phyloP scores from a whole-genome alignment of 1,140 invertebrate genomes.

The Sogatella furcifera region DNA sequence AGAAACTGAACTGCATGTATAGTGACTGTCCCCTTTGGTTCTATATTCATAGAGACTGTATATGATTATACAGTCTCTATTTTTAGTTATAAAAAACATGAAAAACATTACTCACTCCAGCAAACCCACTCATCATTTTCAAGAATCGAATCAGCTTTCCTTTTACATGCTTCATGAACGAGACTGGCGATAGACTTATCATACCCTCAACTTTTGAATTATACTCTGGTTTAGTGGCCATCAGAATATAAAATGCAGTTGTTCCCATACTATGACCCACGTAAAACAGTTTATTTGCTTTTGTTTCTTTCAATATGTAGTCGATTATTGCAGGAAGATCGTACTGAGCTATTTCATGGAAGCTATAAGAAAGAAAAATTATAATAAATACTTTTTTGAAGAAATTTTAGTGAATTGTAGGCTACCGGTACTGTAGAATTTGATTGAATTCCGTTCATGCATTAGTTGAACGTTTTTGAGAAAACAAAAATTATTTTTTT shows the following conservation, averaged over 20 bases:
- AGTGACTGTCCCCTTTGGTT: too few species aligned
- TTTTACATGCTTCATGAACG: conserved; percentile 14
- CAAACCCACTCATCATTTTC: conserved; percentile 23
- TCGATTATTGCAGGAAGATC: conserved; percentile 52
- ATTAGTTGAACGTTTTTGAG: too few species aligned
- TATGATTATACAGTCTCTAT: too few species aligned
- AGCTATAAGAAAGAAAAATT: not conserved
- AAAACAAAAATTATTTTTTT: too few species aligned
- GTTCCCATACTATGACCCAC: conserved; percentile 51
- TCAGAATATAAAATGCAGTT: conserved; percentile 37
- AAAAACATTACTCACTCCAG: not conserved
- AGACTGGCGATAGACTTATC: conserved; percentile 37
- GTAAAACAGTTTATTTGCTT: conserved; percentile 38
- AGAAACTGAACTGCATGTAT: too few species aligned
- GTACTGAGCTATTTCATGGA: conserved; percentile 50
- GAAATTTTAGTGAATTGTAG: too few species aligned
- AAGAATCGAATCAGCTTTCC: conserved; percentile 8
- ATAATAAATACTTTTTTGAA: too few species aligned
- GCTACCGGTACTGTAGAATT: too few species aligned
- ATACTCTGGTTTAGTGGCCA: conserved; percentile 41
- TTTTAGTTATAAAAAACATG: too few species aligned
- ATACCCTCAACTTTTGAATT: conserved; percentile 35
- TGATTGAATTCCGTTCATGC: too few species aligned
- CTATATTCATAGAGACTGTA: too few species aligned
- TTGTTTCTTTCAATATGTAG: conserved; percentile 42